phyloP scores from a whole-genome alignment of 2,113 vertebrate species.

The Dunckerocampus dactyliophorus region DNA sequence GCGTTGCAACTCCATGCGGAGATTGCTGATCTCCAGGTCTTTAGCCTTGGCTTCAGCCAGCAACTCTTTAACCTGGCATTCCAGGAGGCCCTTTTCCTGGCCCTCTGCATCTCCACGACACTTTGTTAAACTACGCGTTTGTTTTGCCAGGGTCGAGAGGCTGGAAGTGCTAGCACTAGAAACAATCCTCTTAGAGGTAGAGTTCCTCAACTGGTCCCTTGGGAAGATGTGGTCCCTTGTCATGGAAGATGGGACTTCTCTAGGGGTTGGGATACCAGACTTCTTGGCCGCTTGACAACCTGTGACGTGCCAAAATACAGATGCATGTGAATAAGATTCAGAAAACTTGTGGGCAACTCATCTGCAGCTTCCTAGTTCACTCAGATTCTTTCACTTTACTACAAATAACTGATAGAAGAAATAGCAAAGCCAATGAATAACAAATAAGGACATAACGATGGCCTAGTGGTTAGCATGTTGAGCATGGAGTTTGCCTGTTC shows the following conservation, averaged over 20 bases:
- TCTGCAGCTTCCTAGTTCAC: not conserved
- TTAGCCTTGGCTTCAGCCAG: constrained; percentile 91
- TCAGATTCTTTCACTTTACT: not conserved
- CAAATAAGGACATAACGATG: no score
- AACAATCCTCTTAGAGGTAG: constrained; percentile 77
- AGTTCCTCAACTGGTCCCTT: constrained; percentile 72
- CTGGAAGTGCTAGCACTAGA: constrained; percentile 85
- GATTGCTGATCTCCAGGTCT: constrained; percentile 89
- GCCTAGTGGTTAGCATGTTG: no score
- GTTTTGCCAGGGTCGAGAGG: constrained; percentile 80
- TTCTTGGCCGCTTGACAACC: constrained; percentile 78
- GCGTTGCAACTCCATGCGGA: constrained; percentile 85
- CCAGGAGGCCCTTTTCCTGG: constrained; percentile 78
- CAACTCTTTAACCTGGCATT: constrained; percentile 90
- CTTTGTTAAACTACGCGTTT: constrained; percentile 75
- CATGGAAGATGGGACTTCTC: constrained; percentile 76
- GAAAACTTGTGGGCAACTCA: not conserved
- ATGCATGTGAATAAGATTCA: not conserved
- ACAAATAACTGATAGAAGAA: no score
- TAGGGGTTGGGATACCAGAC: constrained; percentile 89
- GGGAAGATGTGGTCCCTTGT: constrained; percentile 80
- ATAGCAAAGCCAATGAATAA: no score
- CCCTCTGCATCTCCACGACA: constrained; percentile 78
- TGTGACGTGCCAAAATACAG: constrained; percentile 49
- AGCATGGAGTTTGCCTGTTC: no score